Conservation (phyloP, 1,140 invertebrate species). For the Drosophila nigromelanica region DNA sequence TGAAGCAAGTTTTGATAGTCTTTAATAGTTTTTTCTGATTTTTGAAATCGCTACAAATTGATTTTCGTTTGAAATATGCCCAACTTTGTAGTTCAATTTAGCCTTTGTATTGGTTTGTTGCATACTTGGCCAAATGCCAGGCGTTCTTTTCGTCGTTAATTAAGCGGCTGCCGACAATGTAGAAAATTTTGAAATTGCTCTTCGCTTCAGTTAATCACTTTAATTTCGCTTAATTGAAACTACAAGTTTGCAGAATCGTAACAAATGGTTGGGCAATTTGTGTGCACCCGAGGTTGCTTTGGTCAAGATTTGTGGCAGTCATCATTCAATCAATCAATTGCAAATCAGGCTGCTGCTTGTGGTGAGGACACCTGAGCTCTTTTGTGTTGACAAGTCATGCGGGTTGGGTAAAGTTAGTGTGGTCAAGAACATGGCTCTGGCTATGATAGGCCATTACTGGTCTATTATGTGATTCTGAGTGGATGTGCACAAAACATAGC, state of each 20-base stretch:
- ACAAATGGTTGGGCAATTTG: slow-evolving; percentile 27
- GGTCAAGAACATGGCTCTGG: too few species aligned
- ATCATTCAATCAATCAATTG: slow-evolving; percentile 61
- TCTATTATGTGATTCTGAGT: too few species aligned
- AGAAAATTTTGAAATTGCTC: slow-evolving; percentile 4
- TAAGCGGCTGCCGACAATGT: slow-evolving; percentile 28
- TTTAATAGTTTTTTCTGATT: neutral
- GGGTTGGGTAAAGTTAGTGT: too few species aligned
- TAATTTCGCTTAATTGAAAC: slow-evolving; percentile 72
- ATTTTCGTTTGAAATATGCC: neutral
- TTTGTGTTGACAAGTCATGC: slow-evolving; percentile 58
- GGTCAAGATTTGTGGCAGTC: slow-evolving; percentile 55
- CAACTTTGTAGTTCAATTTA: neutral
- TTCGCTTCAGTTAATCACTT: slow-evolving; percentile 61
- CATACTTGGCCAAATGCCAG: too few species aligned
- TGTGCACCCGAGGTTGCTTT: slow-evolving; percentile 5
- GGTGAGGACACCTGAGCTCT: slow-evolving; percentile 34
- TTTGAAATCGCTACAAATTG: neutral
- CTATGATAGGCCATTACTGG: too few species aligned
- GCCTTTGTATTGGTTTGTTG: neutral
- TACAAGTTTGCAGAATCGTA: slow-evolving; percentile 41
- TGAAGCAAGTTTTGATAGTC: too few species aligned
- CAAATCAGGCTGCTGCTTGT: slow-evolving; percentile 39
- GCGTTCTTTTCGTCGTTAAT: slow-evolving; percentile 32
- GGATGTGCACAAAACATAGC: too few species aligned